phyloP scores from a whole-genome alignment of 2,888 invertebrate genomes.

The Vannuccia rotundouncinata region DNA sequence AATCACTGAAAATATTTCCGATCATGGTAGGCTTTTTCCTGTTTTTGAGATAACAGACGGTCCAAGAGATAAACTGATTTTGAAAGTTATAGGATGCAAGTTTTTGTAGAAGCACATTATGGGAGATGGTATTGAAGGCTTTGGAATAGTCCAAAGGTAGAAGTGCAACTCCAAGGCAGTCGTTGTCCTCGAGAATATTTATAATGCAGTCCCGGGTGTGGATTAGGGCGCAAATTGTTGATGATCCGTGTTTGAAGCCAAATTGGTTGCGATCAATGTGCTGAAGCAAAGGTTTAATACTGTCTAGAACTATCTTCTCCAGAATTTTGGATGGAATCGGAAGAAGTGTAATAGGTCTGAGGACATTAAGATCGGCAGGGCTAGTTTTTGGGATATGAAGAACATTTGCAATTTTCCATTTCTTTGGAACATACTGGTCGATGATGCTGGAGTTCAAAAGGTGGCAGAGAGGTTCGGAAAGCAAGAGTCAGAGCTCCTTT shows the following conservation, averaged over 20 bases:
- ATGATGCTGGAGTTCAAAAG: too few species aligned
- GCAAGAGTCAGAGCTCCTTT: too few species aligned
- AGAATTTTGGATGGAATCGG: constrained; percentile 10
- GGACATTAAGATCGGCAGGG: constrained; percentile 12
- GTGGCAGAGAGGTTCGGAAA: too few species aligned
- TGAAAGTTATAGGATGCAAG: not conserved
- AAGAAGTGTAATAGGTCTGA: constrained; percentile 3
- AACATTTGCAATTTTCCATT: too few species aligned
- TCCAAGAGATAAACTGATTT: constrained; percentile 8
- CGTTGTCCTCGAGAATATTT: constrained; percentile 20
- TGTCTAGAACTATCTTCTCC: constrained; percentile 11
- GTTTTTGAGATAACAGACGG: constrained; percentile 1
- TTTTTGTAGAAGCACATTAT: not conserved
- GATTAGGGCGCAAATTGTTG: not conserved
- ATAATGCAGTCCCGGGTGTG: constrained; percentile 15
- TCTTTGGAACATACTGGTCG: too few species aligned
- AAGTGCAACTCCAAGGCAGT: constrained; percentile 15
- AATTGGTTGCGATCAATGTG: constrained; percentile 14
- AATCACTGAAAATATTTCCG: constrained; percentile 13
- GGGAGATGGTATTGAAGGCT: not conserved
- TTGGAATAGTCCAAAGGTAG: constrained; percentile 16
- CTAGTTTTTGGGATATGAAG: too few species aligned
- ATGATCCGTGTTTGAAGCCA: not conserved
- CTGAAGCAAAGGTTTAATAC: constrained; percentile 14
- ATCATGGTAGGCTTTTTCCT: constrained; percentile 12